Percentiles rank a stretch among this genome's conserved stretches.
These are phyloP conservation scores for Fissipunctia ypsillon DNA, from an alignment of 2,888 invertebrate species.

Conservation along the genomic window DNA sequence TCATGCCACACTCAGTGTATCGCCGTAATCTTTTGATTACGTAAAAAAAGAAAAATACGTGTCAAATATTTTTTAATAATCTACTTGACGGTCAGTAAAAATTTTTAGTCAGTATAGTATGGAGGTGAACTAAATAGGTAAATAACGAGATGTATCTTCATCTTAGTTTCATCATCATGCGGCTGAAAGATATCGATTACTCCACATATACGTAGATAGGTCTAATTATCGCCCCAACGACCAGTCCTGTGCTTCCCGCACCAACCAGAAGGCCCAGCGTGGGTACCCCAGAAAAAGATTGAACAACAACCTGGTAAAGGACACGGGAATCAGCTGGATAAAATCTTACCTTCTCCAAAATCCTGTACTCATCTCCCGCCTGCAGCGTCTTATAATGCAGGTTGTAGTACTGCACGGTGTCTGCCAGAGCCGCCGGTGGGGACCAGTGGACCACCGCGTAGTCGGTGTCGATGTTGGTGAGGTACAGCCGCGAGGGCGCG, in stretches of 20 bases:
- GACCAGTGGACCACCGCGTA: conserved; percentile 95
- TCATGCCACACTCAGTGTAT: too few relatives aligned
- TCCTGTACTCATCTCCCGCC: conserved; percentile 89
- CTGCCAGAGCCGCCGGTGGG: conserved; percentile 92
- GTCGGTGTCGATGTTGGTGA: conserved; percentile 93
- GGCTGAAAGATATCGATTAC: not conserved
- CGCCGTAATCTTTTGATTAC: too few relatives aligned
- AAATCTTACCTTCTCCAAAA: conserved; percentile 86
- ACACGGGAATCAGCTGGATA: not conserved
- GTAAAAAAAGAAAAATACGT: too few relatives aligned
- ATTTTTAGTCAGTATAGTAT: too few relatives aligned
- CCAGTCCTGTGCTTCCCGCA: too few relatives aligned
- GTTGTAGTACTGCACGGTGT: conserved; percentile 93
- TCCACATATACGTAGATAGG: too few relatives aligned
- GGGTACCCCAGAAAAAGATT: not conserved
- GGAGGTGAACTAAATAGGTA: too few relatives aligned
- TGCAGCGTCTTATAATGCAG: conserved; percentile 91
- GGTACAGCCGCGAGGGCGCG: conserved; percentile 92
- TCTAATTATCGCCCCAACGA: too few relatives aligned
- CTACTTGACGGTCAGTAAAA: too few relatives aligned
- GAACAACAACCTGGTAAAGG: not conserved
- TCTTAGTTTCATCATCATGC: not conserved
- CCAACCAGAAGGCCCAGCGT: not conserved
- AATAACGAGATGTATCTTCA: not conserved
- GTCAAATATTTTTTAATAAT: too few relatives aligned